phyloP scores from a whole-genome alignment of 2,113 vertebrate genomes.

The Gila orcuttii region DNA sequence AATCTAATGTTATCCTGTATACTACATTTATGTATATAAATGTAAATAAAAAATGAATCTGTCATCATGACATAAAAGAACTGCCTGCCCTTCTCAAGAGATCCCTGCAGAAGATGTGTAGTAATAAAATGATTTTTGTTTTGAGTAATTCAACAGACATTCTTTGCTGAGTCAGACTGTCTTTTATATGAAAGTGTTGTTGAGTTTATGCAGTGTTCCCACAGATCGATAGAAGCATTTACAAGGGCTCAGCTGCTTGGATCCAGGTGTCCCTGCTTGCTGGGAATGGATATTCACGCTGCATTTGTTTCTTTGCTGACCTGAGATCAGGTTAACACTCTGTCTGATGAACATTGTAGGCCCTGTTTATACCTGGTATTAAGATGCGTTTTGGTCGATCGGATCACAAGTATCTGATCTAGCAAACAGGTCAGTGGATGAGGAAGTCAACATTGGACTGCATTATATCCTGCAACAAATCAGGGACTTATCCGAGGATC shows the following conservation, averaged over 20 bases:
- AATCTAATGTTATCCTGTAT: not conserved
- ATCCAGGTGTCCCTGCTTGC: not conserved
- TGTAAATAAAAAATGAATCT: not conserved
- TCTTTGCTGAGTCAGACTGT: conserved; percentile 32
- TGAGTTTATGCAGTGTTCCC: not conserved
- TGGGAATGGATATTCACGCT: not conserved
- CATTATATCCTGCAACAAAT: no score
- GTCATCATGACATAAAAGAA: not conserved
- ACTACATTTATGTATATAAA: not conserved
- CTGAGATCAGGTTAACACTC: not conserved
- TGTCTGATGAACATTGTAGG: not conserved
- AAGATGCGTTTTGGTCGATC: no score
- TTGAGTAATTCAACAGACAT: not conserved
- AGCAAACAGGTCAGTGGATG: no score
- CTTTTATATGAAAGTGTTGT: not conserved
- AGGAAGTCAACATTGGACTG: no score
- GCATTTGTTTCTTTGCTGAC: not conserved
- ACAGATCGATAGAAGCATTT: conserved; percentile 41
- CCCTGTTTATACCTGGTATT: no score
- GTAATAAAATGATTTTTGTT: not conserved
- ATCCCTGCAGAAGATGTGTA: not conserved
- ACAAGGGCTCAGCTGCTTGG: conserved; percentile 12
- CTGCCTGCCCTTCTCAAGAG: not conserved
- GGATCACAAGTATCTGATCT: no score
- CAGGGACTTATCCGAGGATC: no score